These are phyloP conservation scores for Perizoma affinitatum DNA, from an alignment of 2,888 invertebrate genomes.

Conservation along the genomic window DNA sequence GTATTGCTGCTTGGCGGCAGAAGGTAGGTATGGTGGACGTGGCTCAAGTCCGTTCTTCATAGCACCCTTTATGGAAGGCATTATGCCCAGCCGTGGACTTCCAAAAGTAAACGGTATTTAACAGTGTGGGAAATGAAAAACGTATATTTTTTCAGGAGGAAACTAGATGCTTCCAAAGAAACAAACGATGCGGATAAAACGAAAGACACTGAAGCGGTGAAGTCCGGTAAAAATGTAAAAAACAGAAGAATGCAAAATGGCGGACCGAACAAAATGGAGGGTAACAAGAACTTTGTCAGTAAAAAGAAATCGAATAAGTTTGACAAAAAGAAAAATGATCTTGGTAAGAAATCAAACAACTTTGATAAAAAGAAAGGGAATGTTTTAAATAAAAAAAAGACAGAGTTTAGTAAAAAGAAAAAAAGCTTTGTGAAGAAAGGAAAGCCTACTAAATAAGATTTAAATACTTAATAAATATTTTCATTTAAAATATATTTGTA, in stretches of 20 bases:
- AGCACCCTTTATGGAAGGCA: too few species aligned
- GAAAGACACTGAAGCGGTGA: constrained; percentile 49
- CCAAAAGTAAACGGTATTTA: too few species aligned
- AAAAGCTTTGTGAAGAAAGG: constrained; percentile 33
- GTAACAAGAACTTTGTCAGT: constrained; percentile 23
- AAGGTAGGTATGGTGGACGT: too few species aligned
- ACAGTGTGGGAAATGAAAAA: too few species aligned
- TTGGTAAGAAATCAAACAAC: constrained; percentile 35
- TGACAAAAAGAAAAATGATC: constrained; percentile 39
- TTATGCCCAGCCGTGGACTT: too few species aligned
- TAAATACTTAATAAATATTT: background rate
- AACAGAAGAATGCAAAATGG: constrained; percentile 57
- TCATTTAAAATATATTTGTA: constrained; percentile 1
- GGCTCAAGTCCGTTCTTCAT: too few species aligned
- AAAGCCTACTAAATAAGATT: constrained; percentile 25
- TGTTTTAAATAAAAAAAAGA: constrained; percentile 39
- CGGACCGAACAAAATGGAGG: constrained; percentile 29
- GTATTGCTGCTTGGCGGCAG: too few species aligned
- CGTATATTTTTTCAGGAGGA: constrained; percentile 55
- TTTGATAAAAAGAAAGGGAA: constrained; percentile 44
- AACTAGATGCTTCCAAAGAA: constrained; percentile 57
- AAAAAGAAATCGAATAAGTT: constrained; percentile 34
- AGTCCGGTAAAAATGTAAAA: constrained; percentile 60
- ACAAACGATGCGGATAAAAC: constrained; percentile 42
- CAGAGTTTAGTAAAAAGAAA: constrained; percentile 28